phyloP scores from a whole-genome alignment of 2,888 invertebrate genomes.

The Syrista parreyssii region DNA sequence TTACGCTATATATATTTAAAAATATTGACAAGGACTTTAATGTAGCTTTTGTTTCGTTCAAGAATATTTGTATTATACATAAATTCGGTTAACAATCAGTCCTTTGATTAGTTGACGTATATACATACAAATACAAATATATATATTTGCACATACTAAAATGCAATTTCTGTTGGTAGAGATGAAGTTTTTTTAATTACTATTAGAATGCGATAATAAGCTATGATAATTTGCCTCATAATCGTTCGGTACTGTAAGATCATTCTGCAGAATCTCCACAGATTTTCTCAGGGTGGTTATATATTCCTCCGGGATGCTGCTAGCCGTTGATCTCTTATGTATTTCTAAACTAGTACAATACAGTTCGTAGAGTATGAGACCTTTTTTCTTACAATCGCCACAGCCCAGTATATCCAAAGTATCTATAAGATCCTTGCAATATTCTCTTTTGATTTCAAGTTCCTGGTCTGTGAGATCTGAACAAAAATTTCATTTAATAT shows the following conservation, averaged over 20 bases:
- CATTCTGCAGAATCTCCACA: constrained; percentile 69
- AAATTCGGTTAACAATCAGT: not conserved
- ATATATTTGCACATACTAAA: constrained; percentile 17
- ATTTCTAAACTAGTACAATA: constrained; percentile 52
- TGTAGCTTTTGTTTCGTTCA: not conserved
- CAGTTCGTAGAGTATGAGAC: constrained; percentile 57
- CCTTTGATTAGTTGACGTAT: not conserved
- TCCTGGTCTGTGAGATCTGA: constrained; percentile 72
- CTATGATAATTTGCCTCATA: constrained; percentile 49
- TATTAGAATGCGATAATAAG: constrained; percentile 10
- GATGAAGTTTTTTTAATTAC: constrained; percentile 11
- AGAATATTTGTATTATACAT: not conserved
- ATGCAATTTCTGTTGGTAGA: not conserved
- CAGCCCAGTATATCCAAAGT: constrained; percentile 70
- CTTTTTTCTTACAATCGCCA: constrained; percentile 65
- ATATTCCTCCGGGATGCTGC: constrained; percentile 66
- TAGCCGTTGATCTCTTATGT: constrained; percentile 29
- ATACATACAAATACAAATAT: constrained; percentile 18
- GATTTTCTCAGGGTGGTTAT: constrained; percentile 69
- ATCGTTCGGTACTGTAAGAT: constrained; percentile 69
- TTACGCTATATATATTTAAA: not conserved
- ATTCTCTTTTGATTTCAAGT: constrained; percentile 71
- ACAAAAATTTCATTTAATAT: constrained; percentile 30
- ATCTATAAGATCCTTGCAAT: constrained; percentile 72
- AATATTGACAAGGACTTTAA: not conserved